Base-by-base conservation (phyloP, 2,113 vertebrate species). In the Notarius lentiginosus region DNA sequence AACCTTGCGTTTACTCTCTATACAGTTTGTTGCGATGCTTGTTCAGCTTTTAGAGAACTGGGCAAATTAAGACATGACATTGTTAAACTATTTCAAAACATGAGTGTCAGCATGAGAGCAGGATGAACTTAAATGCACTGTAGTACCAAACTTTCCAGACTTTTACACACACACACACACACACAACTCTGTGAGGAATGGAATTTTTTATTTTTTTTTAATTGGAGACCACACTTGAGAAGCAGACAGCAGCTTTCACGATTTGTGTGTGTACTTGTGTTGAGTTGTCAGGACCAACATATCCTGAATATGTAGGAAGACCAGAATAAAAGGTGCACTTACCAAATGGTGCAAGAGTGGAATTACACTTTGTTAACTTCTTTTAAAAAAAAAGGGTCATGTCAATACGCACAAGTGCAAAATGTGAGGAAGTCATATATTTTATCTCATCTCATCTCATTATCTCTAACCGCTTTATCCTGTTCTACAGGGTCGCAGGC, bases 161-260 rank as follows among this genome's bases (percentile, higher is more conserved):
- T 41, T 72, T 47, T 7, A 30, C 41, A 20, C 14, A 17, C 68
- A 72, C 30, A 30, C 41, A 20, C 14, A 17, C 68, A 72, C 30
- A 41, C 68, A 72, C 30, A 24, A 8, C 68, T 41, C 41, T 8
- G 41, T 51, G 41, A 53, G 7, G 12, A 15, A 53, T 22, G 63
- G 49, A 68, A 51, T 68, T 73, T 47, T 83, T 51, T n/a, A n/a
- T 83, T 73, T 47, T 83, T 55, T 56, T 10, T 68, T 56, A 20
- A 53, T 53, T 83, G 53, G 7, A 53, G 5, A 7, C 41, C 41
- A 0, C 41, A 41, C 49, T 56, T 56, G 14, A 58, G 5, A 70
- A n/a, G 41, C 47, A 56, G 65, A 55, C 82, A 68, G 27, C 14
- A 83, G 55, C 81, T 27, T 66, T 53, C 61, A 63, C 61, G 10